Evolutionary conservation across 2,888 invertebrate species (phyloP).

Genomic region (Apocheima hispidaria): DNA sequence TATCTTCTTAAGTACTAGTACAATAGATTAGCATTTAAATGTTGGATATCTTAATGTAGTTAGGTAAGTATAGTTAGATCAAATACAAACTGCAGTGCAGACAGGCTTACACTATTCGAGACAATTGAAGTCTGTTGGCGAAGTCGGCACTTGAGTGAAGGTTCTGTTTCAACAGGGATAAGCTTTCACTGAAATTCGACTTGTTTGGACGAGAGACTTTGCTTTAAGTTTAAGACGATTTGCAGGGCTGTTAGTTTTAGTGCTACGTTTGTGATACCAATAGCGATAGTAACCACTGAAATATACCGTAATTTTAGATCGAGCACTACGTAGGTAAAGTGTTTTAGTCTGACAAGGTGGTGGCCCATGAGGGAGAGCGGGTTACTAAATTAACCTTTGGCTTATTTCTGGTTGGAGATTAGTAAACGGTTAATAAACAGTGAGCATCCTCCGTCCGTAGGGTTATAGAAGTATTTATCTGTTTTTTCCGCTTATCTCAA

Average conservation of each 20-base stretch:
- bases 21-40: too few species aligned
- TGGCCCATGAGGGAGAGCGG: too few species aligned
- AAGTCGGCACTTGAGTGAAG: slow-evolving; percentile 3
- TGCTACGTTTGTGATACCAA: background rate
- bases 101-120: slow-evolving; percentile 14
- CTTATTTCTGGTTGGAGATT: too few species aligned
- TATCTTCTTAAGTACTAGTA: background rate
- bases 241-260: background rate
- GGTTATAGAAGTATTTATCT: too few species aligned
- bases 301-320: too few species aligned
- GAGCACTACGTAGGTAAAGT: too few species aligned
- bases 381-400: too few species aligned
- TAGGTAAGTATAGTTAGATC: background rate
- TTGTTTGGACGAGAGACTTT: background rate
- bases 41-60: background rate
- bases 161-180: slow-evolving; percentile 14
- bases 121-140: slow-evolving; percentile 10
- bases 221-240: background rate
- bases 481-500: too few species aligned
- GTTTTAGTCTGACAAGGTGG: too few species aligned
- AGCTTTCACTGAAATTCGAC: slow-evolving; percentile 4
- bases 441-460: too few species aligned
- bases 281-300: too few species aligned
- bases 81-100: slow-evolving; percentile 11
- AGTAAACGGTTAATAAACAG: too few species aligned